Conservation (phyloP, 2,797 vertebrate species). For the Eutrigla gurnardus region DNA sequence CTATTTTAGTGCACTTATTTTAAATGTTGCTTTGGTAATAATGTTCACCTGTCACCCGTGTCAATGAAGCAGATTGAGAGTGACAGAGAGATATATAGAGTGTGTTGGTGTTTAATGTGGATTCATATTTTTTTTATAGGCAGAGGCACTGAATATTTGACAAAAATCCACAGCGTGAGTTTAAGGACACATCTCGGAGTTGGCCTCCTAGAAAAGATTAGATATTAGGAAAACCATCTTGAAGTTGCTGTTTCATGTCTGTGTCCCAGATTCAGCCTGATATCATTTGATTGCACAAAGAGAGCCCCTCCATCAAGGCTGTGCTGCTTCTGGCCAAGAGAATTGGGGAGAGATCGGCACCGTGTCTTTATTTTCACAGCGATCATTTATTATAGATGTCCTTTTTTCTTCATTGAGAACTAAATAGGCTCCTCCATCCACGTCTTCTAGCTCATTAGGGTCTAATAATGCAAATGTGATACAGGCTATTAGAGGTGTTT, state of each 20-base stretch:
- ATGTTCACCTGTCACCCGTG: no score
- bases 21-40: no score
- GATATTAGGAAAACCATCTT: conserved; percentile 75
- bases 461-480: conserved; percentile 62
- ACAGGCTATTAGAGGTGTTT: conserved; percentile 73
- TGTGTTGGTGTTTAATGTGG: conserved; percentile 37
- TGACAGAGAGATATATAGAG: background rate
- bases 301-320: conserved; percentile 39
- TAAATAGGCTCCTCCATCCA: conserved; percentile 48
- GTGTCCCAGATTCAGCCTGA: conserved; percentile 76
- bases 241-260: conserved; percentile 71
- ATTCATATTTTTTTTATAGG: conserved; percentile 45
- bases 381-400: conserved; percentile 43
- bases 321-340: conserved; percentile 51
- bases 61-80: background rate
- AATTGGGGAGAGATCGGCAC: conserved; percentile 59
- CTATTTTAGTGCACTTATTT: no score
- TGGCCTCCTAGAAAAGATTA: conserved; percentile 69
- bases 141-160: conserved; percentile 30
- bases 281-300: conserved; percentile 68
- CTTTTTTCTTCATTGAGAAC: conserved; percentile 57
- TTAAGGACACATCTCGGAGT: conserved; percentile 64
- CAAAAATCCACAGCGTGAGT: conserved; percentile 49
- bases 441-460: conserved; percentile 53
- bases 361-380: conserved; percentile 67